Conservation (phyloP, 2,113 vertebrate species). For the Lepus timidus region DNA sequence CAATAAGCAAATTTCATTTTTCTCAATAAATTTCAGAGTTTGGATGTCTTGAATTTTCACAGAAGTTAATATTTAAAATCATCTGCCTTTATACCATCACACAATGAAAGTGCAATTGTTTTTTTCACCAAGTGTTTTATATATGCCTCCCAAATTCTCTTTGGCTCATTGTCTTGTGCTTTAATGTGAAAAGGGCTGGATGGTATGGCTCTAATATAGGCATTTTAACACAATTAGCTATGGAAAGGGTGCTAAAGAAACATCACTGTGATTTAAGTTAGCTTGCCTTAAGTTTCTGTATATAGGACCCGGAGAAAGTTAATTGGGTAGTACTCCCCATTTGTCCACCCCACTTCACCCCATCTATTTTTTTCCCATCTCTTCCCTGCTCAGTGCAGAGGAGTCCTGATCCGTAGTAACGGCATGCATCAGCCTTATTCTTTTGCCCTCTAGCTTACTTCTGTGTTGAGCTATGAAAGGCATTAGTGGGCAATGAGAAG, state of each 20-base stretch:
- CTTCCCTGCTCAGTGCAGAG: neutral
- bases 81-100: neutral
- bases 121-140: neutral
- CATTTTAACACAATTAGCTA: neutral
- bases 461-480: neutral
- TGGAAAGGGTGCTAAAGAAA: neutral
- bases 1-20: neutral
- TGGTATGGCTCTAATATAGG: neutral
- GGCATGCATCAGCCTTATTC: neutral
- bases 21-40: neutral
- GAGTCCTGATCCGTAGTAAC: too few relatives aligned
- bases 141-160: neutral
- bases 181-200: neutral
- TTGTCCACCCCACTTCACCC: neutral
- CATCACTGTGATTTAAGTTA: neutral
- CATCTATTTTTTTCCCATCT: neutral
- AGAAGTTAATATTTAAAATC: slow-evolving; percentile 16
- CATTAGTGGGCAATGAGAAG: neutral
- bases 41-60: neutral
- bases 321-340: neutral
- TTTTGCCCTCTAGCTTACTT: neutral
- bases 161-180: neutral
- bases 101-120: neutral
- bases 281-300: neutral
- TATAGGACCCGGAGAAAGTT: neutral